Conservation (phyloP, 2,797 vertebrate genomes). For the Sebastes cheni region DNA sequence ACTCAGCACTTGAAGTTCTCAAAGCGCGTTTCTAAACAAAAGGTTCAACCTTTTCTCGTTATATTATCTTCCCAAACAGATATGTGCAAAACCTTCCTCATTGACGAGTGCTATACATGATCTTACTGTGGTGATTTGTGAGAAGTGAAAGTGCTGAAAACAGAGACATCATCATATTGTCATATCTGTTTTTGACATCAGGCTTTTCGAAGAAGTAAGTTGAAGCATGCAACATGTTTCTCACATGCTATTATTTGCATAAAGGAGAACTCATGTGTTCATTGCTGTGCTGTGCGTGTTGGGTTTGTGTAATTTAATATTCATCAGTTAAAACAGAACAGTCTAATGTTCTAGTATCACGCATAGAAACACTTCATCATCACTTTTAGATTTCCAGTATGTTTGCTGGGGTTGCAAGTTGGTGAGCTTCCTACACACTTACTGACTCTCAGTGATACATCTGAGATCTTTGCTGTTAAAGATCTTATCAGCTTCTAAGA, state of each 20-base stretch:
- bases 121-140: neutral
- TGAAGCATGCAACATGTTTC: neutral
- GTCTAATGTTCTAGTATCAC: too few relatives aligned
- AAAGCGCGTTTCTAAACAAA: neutral
- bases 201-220: constrained; percentile 4
- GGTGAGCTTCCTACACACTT: neutral
- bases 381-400: neutral
- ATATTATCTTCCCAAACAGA: neutral
- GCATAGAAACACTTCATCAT: neutral
- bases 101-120: neutral
- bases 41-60: accelerated
- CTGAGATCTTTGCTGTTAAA: constrained; percentile 2
- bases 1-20: neutral
- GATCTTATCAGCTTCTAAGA: constrained; percentile 1
- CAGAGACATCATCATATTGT: neutral
- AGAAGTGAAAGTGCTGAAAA: constrained; percentile 38
- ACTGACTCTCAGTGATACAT: neutral
- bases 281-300: neutral
- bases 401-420: neutral
- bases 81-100: constrained; percentile 17
- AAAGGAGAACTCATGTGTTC: neutral
- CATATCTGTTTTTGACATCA: neutral
- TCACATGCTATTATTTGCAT: neutral
- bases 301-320: neutral
- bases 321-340: neutral